These are phyloP conservation scores for Willisornis vidua DNA, from an alignment of 2,113 vertebrate species.

Conservation along the genomic window DNA sequence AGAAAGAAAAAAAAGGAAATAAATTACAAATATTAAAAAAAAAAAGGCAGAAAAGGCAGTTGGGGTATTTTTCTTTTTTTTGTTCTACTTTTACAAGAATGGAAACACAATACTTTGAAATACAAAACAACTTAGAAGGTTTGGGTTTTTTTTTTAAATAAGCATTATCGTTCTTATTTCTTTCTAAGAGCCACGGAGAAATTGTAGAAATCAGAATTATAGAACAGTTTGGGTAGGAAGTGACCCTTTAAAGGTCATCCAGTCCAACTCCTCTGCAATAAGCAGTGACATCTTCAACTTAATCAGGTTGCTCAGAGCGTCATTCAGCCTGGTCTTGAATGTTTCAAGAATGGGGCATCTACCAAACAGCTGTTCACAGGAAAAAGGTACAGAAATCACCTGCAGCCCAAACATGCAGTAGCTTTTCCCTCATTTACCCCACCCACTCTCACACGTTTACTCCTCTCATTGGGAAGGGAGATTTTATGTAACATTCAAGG, in stretches of 20 bases:
- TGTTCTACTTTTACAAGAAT: background rate
- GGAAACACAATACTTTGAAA: background rate
- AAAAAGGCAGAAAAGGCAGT: background rate
- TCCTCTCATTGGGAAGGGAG: background rate
- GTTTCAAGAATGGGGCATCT: background rate
- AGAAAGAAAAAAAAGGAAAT: background rate
- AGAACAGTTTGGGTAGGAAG: background rate
- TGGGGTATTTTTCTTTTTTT: background rate
- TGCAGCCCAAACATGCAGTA: background rate
- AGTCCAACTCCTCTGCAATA: background rate
- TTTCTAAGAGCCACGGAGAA: background rate
- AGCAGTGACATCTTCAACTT: background rate
- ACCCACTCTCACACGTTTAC: fast-evolving
- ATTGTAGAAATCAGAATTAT: background rate
- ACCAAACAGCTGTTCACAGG: background rate
- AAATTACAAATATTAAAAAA: background rate
- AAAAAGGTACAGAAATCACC: background rate
- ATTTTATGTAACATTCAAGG: background rate
- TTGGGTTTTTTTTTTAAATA: background rate
- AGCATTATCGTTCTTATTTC: background rate
- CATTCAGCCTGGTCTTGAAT: background rate
- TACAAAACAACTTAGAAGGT: background rate
- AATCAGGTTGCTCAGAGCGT: background rate
- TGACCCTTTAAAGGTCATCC: background rate
- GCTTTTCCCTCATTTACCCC: background rate